These are phyloP conservation scores for Myotis vivesi DNA, from an alignment of 2,797 vertebrate genomes.

Conservation along the genomic window DNA sequence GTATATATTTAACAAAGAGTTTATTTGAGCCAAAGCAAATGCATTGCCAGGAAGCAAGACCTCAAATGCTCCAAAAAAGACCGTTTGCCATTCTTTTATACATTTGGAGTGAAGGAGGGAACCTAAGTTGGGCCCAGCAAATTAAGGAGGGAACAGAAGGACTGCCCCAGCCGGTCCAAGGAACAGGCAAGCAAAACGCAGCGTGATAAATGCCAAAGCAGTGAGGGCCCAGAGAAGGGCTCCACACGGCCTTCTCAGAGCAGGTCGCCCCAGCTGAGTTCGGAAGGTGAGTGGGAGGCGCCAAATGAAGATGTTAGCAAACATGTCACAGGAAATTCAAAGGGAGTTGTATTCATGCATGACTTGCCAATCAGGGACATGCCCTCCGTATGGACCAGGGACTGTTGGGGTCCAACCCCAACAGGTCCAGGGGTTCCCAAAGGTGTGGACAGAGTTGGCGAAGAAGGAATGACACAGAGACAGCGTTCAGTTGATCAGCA, in stretches of 20 bases:
- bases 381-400: neutral
- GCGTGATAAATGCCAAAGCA: neutral
- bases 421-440: too few species aligned
- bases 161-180: neutral
- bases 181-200: neutral
- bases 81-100: neutral
- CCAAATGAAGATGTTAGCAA: neutral
- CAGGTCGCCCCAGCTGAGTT: neutral
- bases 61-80: neutral
- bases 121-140: neutral
- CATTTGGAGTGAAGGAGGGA: neutral
- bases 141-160: neutral
- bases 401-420: too few species aligned
- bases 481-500: too few species aligned
- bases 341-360: neutral
- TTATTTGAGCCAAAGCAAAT: neutral
- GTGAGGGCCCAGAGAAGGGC: neutral
- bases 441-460: too few species aligned
- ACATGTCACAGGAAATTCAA: neutral
- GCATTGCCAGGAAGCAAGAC: neutral
- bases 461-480: too few species aligned
- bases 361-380: neutral
- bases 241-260: neutral
- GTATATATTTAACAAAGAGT: neutral
- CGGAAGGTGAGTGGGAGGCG: neutral